Percentiles rank a stretch among this genome's conserved stretches.
phyloP scores from a whole-genome alignment of 2,797 vertebrate genomes.

The Anomalospiza imberbis region DNA sequence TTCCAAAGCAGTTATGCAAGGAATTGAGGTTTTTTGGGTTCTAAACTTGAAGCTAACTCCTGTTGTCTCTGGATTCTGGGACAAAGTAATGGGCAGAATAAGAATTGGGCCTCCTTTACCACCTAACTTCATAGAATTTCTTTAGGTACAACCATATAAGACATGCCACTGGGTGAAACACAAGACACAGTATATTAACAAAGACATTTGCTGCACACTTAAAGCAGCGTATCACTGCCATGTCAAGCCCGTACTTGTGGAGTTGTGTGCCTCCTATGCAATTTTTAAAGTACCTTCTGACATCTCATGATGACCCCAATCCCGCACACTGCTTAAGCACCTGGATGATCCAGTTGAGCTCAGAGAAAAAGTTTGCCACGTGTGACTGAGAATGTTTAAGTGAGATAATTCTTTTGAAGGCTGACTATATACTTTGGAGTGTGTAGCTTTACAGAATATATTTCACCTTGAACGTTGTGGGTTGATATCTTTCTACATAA shows the following conservation, averaged over 20 bases:
- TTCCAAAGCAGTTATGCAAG: not conserved
- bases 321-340: not conserved
- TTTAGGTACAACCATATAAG: not conserved
- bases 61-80: not conserved
- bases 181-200: not conserved
- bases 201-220: not conserved
- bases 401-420: not conserved
- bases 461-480: not conserved
- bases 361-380: not conserved
- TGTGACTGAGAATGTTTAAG: not conserved
- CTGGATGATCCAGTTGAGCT: not conserved
- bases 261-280: fast-evolving
- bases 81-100: not conserved
- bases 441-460: not conserved
- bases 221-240: not conserved
- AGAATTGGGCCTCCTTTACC: not conserved
- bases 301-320: not conserved
- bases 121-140: not conserved
- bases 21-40: not conserved
- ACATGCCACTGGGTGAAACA: not conserved
- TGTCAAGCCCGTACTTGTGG: not conserved
- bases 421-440: not conserved
- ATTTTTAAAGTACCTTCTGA: not conserved
- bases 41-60: not conserved
- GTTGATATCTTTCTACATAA: not conserved